These are phyloP conservation scores for Takifugu bimaculatus DNA, from an alignment of 2,113 vertebrate genomes.

Conservation along the genomic window DNA sequence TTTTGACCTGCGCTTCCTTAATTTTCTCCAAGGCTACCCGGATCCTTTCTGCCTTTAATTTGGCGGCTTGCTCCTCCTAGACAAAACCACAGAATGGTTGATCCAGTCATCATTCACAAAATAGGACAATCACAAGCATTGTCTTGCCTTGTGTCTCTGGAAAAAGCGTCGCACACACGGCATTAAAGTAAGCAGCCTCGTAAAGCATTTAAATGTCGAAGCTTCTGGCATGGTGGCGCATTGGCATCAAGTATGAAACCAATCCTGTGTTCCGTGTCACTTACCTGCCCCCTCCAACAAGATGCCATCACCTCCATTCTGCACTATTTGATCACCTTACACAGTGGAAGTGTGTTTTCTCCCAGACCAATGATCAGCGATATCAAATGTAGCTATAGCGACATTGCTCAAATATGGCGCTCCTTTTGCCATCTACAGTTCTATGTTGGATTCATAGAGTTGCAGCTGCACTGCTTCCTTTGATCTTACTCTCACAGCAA, in stretches of 20 bases:
- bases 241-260: conserved; percentile 2
- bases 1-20: conserved; percentile 99
- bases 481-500: conserved; percentile 45
- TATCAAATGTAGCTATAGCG: neutral
- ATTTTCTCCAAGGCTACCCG: conserved; percentile 96
- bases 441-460: conserved; percentile 35
- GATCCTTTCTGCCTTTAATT: conserved; percentile 96
- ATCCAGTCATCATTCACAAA: conserved; percentile 17
- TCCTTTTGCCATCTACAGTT: conserved; percentile 23
- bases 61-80: conserved; percentile 98
- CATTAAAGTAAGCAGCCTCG: conserved; percentile 34
- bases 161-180: conserved; percentile 16
- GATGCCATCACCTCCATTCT: conserved; percentile 73
- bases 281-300: conserved; percentile 77
- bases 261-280: conserved; percentile 2
- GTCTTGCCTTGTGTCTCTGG: conserved; percentile 20
- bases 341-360: neutral
- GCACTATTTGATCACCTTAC: conserved; percentile 4
- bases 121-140: too few species aligned
- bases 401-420: conserved; percentile 44
- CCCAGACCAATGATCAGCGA: neutral
- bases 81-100: conserved; percentile 47
- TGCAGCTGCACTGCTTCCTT: conserved; percentile 31
- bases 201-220: conserved; percentile 14
- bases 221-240: conserved; percentile 7